Conservation (phyloP, 2,888 invertebrate genomes). For the Nemurella pictetii region DNA sequence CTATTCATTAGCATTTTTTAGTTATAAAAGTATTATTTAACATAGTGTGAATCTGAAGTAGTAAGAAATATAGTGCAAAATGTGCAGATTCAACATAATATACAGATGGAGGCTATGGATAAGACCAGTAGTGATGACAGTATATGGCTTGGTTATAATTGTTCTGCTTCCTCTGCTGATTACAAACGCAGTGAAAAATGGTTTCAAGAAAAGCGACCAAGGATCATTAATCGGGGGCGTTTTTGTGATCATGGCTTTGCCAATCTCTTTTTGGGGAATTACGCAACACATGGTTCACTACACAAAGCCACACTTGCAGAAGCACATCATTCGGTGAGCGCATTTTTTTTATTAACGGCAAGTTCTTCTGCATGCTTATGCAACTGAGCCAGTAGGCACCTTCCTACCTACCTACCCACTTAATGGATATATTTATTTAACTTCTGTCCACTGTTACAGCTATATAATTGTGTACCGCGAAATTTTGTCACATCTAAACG, state of each 20-base stretch:
- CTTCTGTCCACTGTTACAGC: no score
- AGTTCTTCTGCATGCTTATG: not conserved
- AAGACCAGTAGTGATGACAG: constrained; percentile 76
- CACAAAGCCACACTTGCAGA: constrained; percentile 87
- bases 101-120: constrained; percentile 84
- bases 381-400: no score
- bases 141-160: constrained; percentile 79
- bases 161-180: constrained; percentile 84
- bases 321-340: constrained; percentile 84
- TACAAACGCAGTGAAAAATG: constrained; percentile 77
- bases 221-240: constrained; percentile 83
- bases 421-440: no score
- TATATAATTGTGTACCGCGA: no score
- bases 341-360: not conserved
- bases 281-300: constrained; percentile 92
- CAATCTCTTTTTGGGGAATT: constrained; percentile 93
- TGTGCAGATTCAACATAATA: constrained; percentile 30
- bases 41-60: not conserved
- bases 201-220: constrained; percentile 76
- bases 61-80: not conserved
- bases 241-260: constrained; percentile 89
- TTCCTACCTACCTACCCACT: no score
- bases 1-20: not conserved
- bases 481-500: no score
- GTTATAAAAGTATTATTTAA: not conserved